Evolutionary conservation across 2,888 invertebrate genomes (phyloP).

Genomic region (Eulithis testata): DNA sequence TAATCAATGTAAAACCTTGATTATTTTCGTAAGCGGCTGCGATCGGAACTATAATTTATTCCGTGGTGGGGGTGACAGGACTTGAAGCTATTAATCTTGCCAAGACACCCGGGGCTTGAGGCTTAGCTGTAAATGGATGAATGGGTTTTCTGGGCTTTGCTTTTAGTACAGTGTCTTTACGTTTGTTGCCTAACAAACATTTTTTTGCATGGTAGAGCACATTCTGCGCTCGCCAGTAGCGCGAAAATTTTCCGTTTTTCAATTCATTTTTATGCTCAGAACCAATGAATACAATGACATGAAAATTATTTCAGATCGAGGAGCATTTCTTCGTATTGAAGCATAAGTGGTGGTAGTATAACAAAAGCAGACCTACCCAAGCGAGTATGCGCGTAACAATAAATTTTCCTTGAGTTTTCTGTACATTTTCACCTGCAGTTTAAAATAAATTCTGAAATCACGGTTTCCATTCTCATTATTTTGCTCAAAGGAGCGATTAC

Average conservation of each 20-base stretch:
- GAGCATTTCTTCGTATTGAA: too few species aligned
- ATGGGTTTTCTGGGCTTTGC: background rate
- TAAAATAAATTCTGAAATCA: constrained; percentile 7
- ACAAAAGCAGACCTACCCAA: too few species aligned
- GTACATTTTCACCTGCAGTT: background rate
- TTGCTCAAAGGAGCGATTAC: constrained; percentile 18
- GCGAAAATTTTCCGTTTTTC: too few species aligned
- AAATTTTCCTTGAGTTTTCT: background rate
- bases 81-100: constrained; percentile 31
- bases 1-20: constrained; percentile 41
- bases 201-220: too few species aligned
- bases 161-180: too few species aligned
- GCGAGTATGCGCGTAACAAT: too few species aligned
- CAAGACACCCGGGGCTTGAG: constrained; percentile 20
- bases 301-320: too few species aligned
- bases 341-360: too few species aligned
- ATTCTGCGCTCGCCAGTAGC: too few species aligned
- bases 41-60: constrained; percentile 26
- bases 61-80: constrained; percentile 11
- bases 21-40: constrained; percentile 26
- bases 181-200: too few species aligned
- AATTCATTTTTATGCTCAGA: too few species aligned
- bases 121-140: constrained; percentile 19
- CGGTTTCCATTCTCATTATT: constrained; percentile 15
- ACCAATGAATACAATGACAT: too few species aligned